Base-by-base conservation (phyloP, 2,113 vertebrate genomes). In the Eublepharis macularius region DNA sequence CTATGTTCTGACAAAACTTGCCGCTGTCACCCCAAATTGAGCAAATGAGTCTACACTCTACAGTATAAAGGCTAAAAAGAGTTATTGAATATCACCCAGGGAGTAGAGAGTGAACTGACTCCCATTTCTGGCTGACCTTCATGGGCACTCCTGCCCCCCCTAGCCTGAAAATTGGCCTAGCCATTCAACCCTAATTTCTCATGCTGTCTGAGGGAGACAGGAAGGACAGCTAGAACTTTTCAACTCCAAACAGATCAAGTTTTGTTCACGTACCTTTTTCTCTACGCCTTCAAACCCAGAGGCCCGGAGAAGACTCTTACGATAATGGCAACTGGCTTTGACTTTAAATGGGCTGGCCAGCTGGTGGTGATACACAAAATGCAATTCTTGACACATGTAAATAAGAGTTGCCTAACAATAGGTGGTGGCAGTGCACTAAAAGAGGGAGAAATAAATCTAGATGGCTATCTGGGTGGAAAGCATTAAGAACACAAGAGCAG, bases 21-120 rank as follows among this genome's bases (percentile, higher is more conserved):
- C 90, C 88, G 94, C 96, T 96, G 96, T 97, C 96, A 95, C 95
- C 96, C 96, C 93, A 94, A 94, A 96, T 96, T 87, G 94, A 97
- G 97, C 96, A 97, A 96, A 96, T 95, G 95, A 96, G 96, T 94
- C 94, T 95, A 92, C 82, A 94, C 96, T 91, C 93, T 92, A 89
- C 93, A 88, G 93, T 87, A 96, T 93, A 96, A 95, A 96, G 96
- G 94, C 93, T 83, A 92, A 94, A 73, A 96, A 96, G 93, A 96
- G 96, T 97, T 98, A 98, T 96, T 97, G 97, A 96, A 97, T 96
- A 97, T 97, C 95, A 96, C 97, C 97, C 85, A 83, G 91, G 89
- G 97, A 97, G 95, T 92, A 86, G 93, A 95, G 96, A 96, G 96
- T 94, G 97, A 97, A 97, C 97, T 95, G 93, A 95, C 96, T 97